Evolutionary conservation across 2,797 vertebrate species (phyloP), one percentile per base, ranked within the genome.

Genomic region (Pempheris klunzingeri): DNA sequence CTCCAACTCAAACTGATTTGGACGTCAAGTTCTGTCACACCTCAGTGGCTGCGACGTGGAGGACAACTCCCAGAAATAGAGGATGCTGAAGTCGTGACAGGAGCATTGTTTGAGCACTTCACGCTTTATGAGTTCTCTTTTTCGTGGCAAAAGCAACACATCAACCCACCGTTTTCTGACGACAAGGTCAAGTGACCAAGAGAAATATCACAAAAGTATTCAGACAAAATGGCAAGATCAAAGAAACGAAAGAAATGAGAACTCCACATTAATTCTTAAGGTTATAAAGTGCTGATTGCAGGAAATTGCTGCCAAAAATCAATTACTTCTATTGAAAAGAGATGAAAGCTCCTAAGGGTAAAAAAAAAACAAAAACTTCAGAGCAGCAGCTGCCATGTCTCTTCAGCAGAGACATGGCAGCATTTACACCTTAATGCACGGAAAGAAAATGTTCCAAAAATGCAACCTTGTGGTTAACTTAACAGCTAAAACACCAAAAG

Each of bases 11-110:
- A 55, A n/a, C n/a, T n/a, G 84, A 88, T 82, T 81, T 57, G 65
- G n/a, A 62, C 36, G 32, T 55, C 57, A 68, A 26, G 20, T 59
- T 65, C 73, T 10, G 76, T 91, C 85, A 82, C 85, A 81, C 80
- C 77, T 88, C 66, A 38, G 70, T 53, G 8, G 77, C 74, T 24
- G 26, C 8, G 38, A 65, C 50, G 53, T 38, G 36, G 70, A 74
- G 78, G 74, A 71, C 24, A 3, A 71, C 47, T 59, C 71, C 58
- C 15, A 32, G 71, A 76, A 74, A 71, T 17, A 46, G 71, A 81
- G 80, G 85, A 84, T 63, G 60, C 32, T 12, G 12, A 57, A 86
- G 80, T 74, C 79, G 52, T 63, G 80, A 85, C 65, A 13, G 59
- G 74, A 72, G 81, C 69, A 20, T 77, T 58, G 68, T 71, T 78